Percentiles rank a stretch among this genome's conserved stretches.
Evolutionary conservation across 1,140 invertebrate species (phyloP).

Genomic region (Lasaia peninsularis): DNA sequence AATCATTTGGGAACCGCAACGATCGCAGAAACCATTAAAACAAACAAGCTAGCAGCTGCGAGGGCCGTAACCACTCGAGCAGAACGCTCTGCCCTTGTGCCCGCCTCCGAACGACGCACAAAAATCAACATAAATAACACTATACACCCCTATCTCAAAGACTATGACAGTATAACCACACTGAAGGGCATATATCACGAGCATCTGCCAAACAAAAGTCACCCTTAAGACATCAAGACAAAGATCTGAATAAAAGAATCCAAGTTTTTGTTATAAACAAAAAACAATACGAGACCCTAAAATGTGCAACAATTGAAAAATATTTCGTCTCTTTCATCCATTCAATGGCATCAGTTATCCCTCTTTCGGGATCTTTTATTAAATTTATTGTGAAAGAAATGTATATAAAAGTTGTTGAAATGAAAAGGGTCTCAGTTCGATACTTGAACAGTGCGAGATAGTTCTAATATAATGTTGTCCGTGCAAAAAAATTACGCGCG

Average conservation of each 20-base stretch:
- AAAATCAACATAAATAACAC: slow-evolving; percentile 77
- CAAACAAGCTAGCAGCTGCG: slow-evolving; percentile 65
- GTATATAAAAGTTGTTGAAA: slow-evolving; percentile 74
- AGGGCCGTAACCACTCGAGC: slow-evolving; percentile 50
- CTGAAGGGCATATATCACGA: slow-evolving; percentile 29
- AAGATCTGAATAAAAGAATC: neutral
- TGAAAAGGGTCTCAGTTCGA: slow-evolving; percentile 64
- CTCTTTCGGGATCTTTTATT: slow-evolving; percentile 69
- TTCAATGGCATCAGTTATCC: slow-evolving; percentile 62
- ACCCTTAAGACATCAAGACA: neutral
- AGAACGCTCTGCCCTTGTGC: slow-evolving; percentile 54
- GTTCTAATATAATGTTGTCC: slow-evolving; percentile 47
- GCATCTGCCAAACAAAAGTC: slow-evolving; percentile 21
- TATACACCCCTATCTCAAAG: slow-evolving; percentile 73
- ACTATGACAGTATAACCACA: slow-evolving; percentile 43
- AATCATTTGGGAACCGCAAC: slow-evolving; percentile 47
- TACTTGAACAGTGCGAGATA: slow-evolving; percentile 46
- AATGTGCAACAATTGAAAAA: slow-evolving; percentile 75
- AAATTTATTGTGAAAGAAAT: slow-evolving; percentile 76
- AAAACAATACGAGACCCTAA: slow-evolving; percentile 30
- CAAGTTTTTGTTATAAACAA: slow-evolving; percentile 16
- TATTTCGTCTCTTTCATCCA: slow-evolving; percentile 72
- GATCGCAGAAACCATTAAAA: slow-evolving; percentile 65
- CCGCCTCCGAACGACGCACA: slow-evolving; percentile 63
- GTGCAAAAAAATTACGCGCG: slow-evolving; percentile 56